phyloP scores from a whole-genome alignment of 2,888 invertebrate species.

The Drosophila melanosoma region DNA sequence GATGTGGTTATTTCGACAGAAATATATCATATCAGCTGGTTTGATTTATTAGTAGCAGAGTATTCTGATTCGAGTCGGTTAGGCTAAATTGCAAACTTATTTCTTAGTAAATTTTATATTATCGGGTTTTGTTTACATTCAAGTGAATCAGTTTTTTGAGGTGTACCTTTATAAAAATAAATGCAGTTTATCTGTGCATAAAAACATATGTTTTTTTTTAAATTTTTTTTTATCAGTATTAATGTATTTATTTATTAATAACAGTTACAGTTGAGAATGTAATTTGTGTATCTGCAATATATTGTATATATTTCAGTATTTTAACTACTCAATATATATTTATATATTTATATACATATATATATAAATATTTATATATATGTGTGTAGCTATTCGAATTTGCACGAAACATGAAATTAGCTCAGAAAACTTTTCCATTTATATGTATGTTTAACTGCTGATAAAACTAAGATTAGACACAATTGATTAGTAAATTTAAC shows the following conservation, averaged over 20 bases:
- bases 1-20: not conserved
- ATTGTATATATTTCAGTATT: not conserved
- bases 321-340: not conserved
- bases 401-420: not conserved
- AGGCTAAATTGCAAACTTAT: not conserved
- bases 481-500: not conserved
- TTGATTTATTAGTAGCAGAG: not conserved
- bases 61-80: not conserved
- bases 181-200: constrained; percentile 17
- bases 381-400: not conserved
- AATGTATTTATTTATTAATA: not conserved
- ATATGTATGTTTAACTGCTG: not conserved
- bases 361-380: not conserved
- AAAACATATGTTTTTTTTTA: too few relatives aligned
- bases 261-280: not conserved
- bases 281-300: constrained; percentile 2
- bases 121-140: not conserved
- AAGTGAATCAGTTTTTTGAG: constrained; percentile 15
- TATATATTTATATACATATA: not conserved
- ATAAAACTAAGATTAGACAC: not conserved
- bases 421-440: not conserved
- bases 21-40: not conserved
- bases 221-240: not conserved
- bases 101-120: not conserved
- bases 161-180: constrained; percentile 23